These are phyloP conservation scores for Ligdia adustata DNA, from an alignment of 2,888 invertebrate species.

Conservation along the genomic window DNA sequence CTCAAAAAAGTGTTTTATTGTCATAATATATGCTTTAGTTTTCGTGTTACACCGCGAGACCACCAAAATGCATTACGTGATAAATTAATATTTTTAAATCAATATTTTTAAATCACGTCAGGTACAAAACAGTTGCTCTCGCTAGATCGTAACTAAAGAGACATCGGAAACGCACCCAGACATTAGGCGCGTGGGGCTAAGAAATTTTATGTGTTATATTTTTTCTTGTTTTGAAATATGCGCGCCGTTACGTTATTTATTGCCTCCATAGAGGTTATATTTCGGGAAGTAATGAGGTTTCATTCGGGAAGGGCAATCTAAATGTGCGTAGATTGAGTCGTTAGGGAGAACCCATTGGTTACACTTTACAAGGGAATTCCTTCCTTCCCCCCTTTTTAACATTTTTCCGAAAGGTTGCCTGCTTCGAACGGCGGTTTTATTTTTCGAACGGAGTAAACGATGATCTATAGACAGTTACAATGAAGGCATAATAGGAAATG, in stretches of 20 bases:
- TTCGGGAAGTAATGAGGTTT: conserved; percentile 83
- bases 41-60: no score
- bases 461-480: no score
- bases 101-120: no score
- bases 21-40: no score
- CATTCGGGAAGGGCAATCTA: conserved; percentile 82
- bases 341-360: conserved; percentile 64
- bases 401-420: conserved; percentile 42
- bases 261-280: conserved; percentile 81
- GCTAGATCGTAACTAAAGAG: background rate
- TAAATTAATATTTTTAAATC: no score
- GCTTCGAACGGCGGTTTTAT: conserved; percentile 48
- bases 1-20: no score
- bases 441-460: conserved; percentile 32
- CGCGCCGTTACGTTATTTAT: conserved; percentile 82
- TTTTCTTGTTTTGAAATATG: conserved; percentile 84
- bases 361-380: conserved; percentile 44
- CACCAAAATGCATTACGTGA: no score
- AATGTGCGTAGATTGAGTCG: conserved; percentile 82
- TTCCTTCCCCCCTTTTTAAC: conserved; percentile 39
- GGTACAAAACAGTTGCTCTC: no score
- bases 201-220: conserved; percentile 79
- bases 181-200: conserved; percentile 79
- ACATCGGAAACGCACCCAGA: conserved; percentile 60
- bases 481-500: no score